Evolutionary conservation across 2,113 vertebrate species (phyloP), one percentile per base, ranked within the genome.

Genomic region (Nipponia nippon): DNA sequence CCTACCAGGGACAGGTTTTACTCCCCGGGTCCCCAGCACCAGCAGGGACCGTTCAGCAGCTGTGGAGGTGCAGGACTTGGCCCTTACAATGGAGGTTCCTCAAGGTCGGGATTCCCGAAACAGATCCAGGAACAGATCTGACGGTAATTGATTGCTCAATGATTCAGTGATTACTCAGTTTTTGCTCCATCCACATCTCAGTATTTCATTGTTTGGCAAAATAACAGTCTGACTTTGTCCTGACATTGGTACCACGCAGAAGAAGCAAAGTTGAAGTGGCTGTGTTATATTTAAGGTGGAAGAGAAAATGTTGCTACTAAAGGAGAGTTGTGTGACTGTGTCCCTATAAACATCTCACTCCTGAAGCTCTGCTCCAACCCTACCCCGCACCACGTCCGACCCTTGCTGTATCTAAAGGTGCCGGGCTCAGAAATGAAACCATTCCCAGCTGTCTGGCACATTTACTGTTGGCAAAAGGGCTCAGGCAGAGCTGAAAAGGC

Each of bases 141-240:
- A n/a, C 16, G 83, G 36, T 83, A 76, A 96, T 80, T 86, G 32
- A 97, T 90, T 73, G 92, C 85, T 90, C 93, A 90, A 1, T 90
- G 93, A 90, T 95, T 96, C 95, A 93, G 70, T 58, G 79, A 94
- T 96, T 92, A 93, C 88, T 97, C 86, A 96, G 72, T 59, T 92
- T 83, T 88, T 52, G 47, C 90, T 93, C 83, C 83, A 84, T 94
- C 92, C 58, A 50, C 71, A n/a, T 40, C 92, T 92, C 87, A 89
- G 59, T 92, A 89, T 93, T 95, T 95, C 72, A 97, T 61, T 81
- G 80, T 92, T 88, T 83, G 86, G 67, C 76, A 81, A 92, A 95
- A 96, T 79, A 90, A 73, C 86, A 92, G 69, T 26, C 76, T 93
- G 96, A 92, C 96, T 95, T 96, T 96, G 83, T 59, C 73, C 77